These are phyloP conservation scores for Tromatobia lineatoria DNA, from an alignment of 2,888 invertebrate genomes.

Conservation along the genomic window DNA sequence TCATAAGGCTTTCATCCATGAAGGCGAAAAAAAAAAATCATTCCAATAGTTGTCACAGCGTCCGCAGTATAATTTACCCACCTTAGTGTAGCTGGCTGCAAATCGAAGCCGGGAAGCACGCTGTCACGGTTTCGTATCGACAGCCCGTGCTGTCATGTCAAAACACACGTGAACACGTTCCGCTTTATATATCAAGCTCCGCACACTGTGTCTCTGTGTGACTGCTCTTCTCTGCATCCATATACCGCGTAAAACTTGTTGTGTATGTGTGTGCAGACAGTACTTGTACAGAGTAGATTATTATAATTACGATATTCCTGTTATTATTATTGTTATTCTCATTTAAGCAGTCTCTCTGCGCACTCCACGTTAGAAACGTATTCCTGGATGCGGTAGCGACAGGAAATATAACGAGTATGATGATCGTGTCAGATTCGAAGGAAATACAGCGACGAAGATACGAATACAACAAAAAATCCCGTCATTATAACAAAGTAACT, in stretches of 20 bases:
- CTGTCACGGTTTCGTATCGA: conserved; percentile 60
- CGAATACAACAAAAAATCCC: background rate
- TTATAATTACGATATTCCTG: background rate
- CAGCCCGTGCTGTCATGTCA: conserved; percentile 60
- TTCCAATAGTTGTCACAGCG: background rate
- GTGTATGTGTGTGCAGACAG: background rate
- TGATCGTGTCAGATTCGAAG: background rate
- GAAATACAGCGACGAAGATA: background rate
- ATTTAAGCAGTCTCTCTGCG: conserved; percentile 25
- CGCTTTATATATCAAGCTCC: conserved; percentile 28
- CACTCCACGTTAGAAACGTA: conserved; percentile 39
- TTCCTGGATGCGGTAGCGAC: background rate
- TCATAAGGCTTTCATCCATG: background rate
- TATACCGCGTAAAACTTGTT: background rate
- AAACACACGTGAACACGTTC: conserved; percentile 43
- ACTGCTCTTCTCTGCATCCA: background rate
- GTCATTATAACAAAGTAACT: background rate
- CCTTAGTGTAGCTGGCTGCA: conserved; percentile 54
- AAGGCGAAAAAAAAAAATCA: background rate
- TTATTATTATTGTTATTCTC: background rate
- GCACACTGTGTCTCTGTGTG: conserved; percentile 32
- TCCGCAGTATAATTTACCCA: conserved; percentile 19
- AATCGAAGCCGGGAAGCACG: conserved; percentile 63
- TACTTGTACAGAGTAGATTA: background rate
- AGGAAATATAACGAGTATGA: background rate